Evolutionary conservation across 2,113 vertebrate genomes (phyloP), one percentile per base, ranked within the genome.

Genomic region (Hucho hucho): DNA sequence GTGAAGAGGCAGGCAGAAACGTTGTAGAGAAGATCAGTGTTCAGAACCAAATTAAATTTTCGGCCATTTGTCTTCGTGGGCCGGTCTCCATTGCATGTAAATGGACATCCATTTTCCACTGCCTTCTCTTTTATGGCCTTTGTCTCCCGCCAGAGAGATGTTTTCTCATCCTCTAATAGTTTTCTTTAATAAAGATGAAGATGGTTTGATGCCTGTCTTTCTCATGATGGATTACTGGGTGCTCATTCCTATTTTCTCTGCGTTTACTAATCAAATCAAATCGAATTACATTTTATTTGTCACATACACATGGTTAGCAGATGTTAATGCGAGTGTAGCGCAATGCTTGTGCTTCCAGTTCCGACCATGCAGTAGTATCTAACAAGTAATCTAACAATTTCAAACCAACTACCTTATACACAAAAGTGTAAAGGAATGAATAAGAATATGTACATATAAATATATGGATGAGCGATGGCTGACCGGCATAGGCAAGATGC

Each of bases 101-200:
- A 80, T 37, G 13, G 25, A 56, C 9, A n/a, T 78, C 77, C 58
- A 66, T 69, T 78, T 66, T 63, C 63, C 32, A 49, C 53, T 73
- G 66, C 24, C 20, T 22, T 37, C 28, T 43, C 61, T 46, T 85
- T 75, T 49, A 78, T 86, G 25, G 75, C 75, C 70, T 68, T 74
- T 43, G 63, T 68, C 64, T 28, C 1, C 69, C 1, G 16, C 22
- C 29, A 58, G 22, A 58, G 22, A 75, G 79, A 61, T 47, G 67
- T 64, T 78, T 79, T 72, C 85, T 88, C 81, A 82, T 64, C 7
- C 9, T 53, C 79, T 79, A 68, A 61, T 74, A 74, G 84, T 59
- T 78, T 74, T 83, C 71, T 76, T 78, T 28, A 73, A 78, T 71
- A 76, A 70, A 4, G 37, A 81, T 75, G 67, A 71, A 83, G 80